phyloP scores from a whole-genome alignment of 1,140 invertebrate species.

The Papilio polyxenes region DNA sequence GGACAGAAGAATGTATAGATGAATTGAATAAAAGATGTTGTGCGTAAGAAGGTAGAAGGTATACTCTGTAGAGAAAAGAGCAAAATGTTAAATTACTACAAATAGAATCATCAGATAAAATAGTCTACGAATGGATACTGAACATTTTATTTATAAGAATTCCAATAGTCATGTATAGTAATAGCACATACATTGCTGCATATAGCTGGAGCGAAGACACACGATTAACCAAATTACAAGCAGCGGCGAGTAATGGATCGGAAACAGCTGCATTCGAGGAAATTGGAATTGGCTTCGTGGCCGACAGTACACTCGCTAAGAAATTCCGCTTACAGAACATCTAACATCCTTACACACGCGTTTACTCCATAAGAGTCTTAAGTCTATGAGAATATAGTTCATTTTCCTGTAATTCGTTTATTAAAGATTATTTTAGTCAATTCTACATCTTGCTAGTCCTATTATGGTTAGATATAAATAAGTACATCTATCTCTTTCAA shows the following conservation, averaged over 20 bases:
- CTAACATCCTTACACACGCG: neutral
- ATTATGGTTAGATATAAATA: neutral
- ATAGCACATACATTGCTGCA: slow-evolving; percentile 5
- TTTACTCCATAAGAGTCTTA: neutral
- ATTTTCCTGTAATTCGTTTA: neutral
- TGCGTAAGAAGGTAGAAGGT: too few relatives aligned
- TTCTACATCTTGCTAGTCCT: neutral
- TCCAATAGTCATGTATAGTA: neutral
- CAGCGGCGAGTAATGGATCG: slow-evolving; percentile 51
- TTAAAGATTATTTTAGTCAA: slow-evolving; percentile 13
- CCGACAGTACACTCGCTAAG: slow-evolving; percentile 32
- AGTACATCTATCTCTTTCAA: neutral
- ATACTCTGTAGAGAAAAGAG: too few relatives aligned
- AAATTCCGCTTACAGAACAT: slow-evolving; percentile 11
- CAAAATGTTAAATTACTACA: too few relatives aligned
- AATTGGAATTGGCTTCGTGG: slow-evolving; percentile 29
- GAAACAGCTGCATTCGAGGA: slow-evolving; percentile 43
- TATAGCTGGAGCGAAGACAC: slow-evolving; percentile 1
- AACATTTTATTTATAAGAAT: neutral
- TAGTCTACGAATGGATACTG: neutral
- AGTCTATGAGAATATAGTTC: neutral
- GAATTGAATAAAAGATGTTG: too few relatives aligned
- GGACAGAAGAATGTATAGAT: too few relatives aligned
- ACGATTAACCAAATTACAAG: slow-evolving; percentile 52
- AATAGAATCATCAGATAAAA: neutral